These are phyloP conservation scores for Leptodactylus fuscus DNA, from an alignment of 2,113 vertebrate species.

Conservation along the genomic window DNA sequence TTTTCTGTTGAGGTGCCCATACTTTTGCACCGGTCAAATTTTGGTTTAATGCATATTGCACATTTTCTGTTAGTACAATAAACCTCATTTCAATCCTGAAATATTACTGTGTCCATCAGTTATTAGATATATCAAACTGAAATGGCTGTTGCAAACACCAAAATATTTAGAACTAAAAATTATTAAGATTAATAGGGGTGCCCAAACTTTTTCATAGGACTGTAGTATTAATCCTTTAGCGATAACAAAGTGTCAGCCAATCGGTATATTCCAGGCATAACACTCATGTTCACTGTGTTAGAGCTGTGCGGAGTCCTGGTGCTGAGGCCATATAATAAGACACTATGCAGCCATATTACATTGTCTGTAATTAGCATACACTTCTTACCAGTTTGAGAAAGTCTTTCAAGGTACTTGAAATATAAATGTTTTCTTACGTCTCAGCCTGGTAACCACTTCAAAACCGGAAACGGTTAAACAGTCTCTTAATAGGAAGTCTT, in stretches of 20 bases:
- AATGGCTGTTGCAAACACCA: too few relatives aligned
- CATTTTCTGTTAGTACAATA: too few relatives aligned
- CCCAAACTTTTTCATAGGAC: too few relatives aligned
- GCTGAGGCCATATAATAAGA: not conserved
- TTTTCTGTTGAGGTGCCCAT: too few relatives aligned
- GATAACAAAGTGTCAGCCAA: not conserved
- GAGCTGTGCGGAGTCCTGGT: not conserved
- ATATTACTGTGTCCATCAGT: too few relatives aligned
- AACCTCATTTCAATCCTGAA: too few relatives aligned
- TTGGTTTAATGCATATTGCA: too few relatives aligned
- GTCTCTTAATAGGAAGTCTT: constrained; percentile 7
- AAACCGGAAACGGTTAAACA: not conserved
- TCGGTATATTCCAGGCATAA: not conserved
- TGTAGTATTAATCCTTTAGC: too few relatives aligned
- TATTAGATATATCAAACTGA: too few relatives aligned
- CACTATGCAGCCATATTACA: not conserved
- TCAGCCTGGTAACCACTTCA: not conserved
- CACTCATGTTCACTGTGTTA: not conserved
- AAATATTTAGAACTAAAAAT: too few relatives aligned
- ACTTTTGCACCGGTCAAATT: too few relatives aligned
- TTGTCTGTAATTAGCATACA: not conserved
- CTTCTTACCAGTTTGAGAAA: not conserved
- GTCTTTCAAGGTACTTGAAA: not conserved
- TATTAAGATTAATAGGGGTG: too few relatives aligned
- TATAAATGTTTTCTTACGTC: not conserved